Conservation (phyloP, 1,140 invertebrate species). For the Thereuonema tuberculata region DNA sequence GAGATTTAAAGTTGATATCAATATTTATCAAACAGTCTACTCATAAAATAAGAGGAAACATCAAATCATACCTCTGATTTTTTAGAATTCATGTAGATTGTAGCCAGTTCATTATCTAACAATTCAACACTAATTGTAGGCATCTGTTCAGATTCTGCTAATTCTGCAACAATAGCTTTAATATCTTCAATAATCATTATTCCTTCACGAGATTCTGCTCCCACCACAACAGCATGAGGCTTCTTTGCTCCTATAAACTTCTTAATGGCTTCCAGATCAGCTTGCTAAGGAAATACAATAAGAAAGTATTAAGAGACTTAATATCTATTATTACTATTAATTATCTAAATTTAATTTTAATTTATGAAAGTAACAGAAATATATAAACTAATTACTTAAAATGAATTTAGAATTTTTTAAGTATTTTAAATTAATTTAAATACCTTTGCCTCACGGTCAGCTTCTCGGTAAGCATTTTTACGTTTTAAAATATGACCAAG, state of each 20-base stretch:
- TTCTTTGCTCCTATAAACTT: slow-evolving; percentile 81
- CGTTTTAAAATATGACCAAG: slow-evolving; percentile 71
- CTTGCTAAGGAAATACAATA: slow-evolving; percentile 39
- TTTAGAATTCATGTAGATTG: slow-evolving; percentile 79
- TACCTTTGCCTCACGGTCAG: slow-evolving; percentile 55
- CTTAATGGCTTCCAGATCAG: slow-evolving; percentile 62
- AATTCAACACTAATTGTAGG: slow-evolving; percentile 78
- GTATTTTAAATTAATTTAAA: too few species aligned
- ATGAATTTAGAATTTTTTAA: too few species aligned
- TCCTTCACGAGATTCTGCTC: slow-evolving; percentile 79
- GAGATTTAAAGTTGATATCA: too few species aligned
- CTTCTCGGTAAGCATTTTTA: slow-evolving; percentile 53
- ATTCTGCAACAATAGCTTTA: slow-evolving; percentile 52
- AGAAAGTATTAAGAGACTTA: not conserved
- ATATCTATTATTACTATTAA: not conserved
- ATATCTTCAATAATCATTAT: slow-evolving; percentile 74
- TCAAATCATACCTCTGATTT: slow-evolving; percentile 48
- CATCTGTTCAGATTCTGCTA: slow-evolving; percentile 75
- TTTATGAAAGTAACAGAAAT: slow-evolving; percentile 7
- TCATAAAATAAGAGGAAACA: not conserved
- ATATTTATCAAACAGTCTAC: too few species aligned
- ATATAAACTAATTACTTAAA: too few species aligned
- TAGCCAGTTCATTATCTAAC: slow-evolving; percentile 79
- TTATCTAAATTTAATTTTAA: not conserved
- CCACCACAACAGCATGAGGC: slow-evolving; percentile 83